phyloP scores from a whole-genome alignment of 2,888 invertebrate species.

The Caenorhabditis zanzibari region DNA sequence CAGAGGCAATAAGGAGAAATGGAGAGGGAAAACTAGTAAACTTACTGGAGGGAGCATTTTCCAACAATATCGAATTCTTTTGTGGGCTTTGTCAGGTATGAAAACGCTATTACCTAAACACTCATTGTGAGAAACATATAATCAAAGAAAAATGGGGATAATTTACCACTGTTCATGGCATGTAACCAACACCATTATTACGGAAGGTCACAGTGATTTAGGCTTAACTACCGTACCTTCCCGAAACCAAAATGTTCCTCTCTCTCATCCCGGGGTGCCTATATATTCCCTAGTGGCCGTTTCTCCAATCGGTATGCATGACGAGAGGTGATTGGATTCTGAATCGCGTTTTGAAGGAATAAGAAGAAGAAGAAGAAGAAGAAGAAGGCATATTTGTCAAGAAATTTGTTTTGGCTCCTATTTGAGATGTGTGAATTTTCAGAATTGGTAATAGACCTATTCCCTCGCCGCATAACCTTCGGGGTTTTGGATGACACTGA shows the following conservation, averaged over 20 bases:
- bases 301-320: slow-evolving; percentile 60
- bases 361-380: too few species aligned
- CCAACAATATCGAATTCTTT: too few species aligned
- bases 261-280: neutral
- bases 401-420: slow-evolving; percentile 55
- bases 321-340: slow-evolving; percentile 66
- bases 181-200: neutral
- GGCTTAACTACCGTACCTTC: neutral
- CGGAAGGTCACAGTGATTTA: neutral
- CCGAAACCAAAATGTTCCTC: neutral
- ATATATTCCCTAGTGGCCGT: slow-evolving; percentile 57
- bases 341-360: slow-evolving; percentile 58
- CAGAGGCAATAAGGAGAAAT: too few species aligned
- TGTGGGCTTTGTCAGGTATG: too few species aligned
- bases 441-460: slow-evolving; percentile 58
- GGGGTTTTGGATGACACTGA: slow-evolving; percentile 54
- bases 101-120: neutral
- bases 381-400: slow-evolving; percentile 39
- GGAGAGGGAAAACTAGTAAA: too few species aligned
- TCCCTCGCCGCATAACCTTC: slow-evolving; percentile 14
- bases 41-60: too few species aligned
- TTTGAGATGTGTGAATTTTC: slow-evolving; percentile 60
- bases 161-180: too few species aligned
- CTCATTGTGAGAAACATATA: neutral
- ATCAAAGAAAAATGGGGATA: too few species aligned